Percentiles rank a stretch among this genome's conserved stretches.
These are phyloP conservation scores for Leptoclinus maculatus DNA, from an alignment of 2,797 vertebrate genomes.

Conservation along the genomic window DNA sequence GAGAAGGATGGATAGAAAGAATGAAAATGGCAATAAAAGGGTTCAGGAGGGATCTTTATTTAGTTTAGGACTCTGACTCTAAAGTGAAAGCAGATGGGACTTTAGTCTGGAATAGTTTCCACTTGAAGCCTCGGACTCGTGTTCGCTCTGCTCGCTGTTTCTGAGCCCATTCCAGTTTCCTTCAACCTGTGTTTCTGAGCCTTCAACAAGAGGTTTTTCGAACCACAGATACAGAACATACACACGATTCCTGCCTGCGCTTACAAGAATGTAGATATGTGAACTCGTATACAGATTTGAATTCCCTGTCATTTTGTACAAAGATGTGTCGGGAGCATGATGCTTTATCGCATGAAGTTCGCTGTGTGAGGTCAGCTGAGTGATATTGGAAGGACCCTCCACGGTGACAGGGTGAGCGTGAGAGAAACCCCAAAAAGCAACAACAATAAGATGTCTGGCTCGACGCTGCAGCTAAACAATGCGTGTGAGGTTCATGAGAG, in stretches of 20 bases:
- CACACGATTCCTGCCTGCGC: conserved; percentile 31
- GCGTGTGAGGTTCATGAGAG: conserved; percentile 44
- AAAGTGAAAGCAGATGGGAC: conserved; percentile 88
- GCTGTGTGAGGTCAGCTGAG: conserved; percentile 57
- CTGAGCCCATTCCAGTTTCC: conserved; percentile 74
- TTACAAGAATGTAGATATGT: conserved; percentile 19
- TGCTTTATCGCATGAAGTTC: conserved; percentile 20
- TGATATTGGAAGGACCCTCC: conserved; percentile 43
- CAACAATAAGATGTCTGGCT: conserved; percentile 57
- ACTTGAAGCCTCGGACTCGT: conserved; percentile 82
- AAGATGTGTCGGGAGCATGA: conserved; percentile 26
- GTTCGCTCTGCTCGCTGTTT: conserved; percentile 72
- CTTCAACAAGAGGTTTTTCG: conserved; percentile 59
- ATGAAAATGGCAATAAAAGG: conserved; percentile 74
- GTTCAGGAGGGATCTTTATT: conserved; percentile 86
- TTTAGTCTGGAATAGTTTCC: conserved; percentile 85
- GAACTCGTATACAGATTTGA: conserved; percentile 9
- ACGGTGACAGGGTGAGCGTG: conserved; percentile 54
- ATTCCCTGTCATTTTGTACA: conserved; percentile 11
- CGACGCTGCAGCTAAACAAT: conserved; percentile 64
- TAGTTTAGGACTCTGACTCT: conserved; percentile 83
- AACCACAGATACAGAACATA: conserved; percentile 37
- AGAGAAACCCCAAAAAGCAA: conserved; percentile 60
- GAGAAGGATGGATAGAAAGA: conserved; percentile 68
- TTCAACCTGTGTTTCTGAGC: conserved; percentile 65